A percentile compares a stretch with the other conserved stretches of the same genome.
Conservation (phyloP, 2,797 vertebrate species). For the Peromyscus nudipes region DNA sequence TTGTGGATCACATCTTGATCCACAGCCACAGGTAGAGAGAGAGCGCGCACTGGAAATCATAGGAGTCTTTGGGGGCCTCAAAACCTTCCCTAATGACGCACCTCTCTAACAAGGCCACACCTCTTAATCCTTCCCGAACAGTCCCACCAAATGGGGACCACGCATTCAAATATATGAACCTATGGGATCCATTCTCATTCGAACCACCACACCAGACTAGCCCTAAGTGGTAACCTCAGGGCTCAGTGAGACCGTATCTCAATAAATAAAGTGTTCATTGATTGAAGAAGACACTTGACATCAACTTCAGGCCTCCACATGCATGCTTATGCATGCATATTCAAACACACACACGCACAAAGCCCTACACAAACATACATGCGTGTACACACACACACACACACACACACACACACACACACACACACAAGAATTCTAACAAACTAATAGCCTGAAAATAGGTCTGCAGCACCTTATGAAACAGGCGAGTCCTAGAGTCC, state of each 20-base stretch:
- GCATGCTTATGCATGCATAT: neutral
- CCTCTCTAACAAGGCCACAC: neutral
- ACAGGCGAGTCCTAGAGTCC: neutral
- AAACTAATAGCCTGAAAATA: neutral
- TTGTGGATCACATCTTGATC: neutral
- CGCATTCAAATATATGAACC: neutral
- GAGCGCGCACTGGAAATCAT: neutral
- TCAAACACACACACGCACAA: neutral
- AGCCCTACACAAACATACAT: neutral
- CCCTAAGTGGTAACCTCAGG: neutral
- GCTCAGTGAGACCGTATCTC: neutral
- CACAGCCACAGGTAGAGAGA: neutral
- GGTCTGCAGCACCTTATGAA: neutral
- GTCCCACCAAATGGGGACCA: neutral
- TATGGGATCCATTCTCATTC: neutral
- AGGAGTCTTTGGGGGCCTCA: neutral
- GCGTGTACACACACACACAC: neutral
- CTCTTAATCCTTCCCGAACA: neutral
- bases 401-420: neutral
- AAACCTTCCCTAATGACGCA: neutral
- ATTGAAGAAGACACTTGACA: neutral
- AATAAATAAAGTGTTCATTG: too few relatives aligned
- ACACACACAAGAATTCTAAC: neutral
- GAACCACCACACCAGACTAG: neutral
- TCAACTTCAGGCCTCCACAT: too few relatives aligned